phyloP scores from a whole-genome alignment of 2,113 vertebrate species.

The Micromys minutus region DNA sequence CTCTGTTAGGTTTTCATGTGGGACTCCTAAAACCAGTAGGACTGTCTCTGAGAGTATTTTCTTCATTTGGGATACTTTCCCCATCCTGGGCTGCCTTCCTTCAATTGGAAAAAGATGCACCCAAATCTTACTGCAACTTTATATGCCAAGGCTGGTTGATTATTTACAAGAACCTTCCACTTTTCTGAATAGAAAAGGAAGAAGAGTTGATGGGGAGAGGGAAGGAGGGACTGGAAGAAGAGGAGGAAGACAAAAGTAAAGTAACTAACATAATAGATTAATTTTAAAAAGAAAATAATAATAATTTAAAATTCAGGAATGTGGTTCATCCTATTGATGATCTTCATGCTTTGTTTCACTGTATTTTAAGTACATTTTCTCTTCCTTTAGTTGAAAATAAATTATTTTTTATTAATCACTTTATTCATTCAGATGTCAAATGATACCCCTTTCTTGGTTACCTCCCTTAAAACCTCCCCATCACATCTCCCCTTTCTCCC shows the following conservation, averaged over 20 bases:
- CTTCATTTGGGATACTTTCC: too few relatives aligned
- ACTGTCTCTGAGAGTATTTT: too few relatives aligned
- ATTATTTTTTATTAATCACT: background rate
- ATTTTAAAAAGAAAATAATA: background rate
- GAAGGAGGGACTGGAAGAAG: background rate
- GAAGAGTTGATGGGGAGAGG: too few relatives aligned
- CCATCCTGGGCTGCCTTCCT: too few relatives aligned
- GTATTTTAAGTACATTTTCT: background rate
- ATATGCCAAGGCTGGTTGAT: too few relatives aligned
- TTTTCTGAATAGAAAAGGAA: too few relatives aligned
- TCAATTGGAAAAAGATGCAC: too few relatives aligned
- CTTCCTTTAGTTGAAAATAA: background rate
- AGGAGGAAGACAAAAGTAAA: background rate
- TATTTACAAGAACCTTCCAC: too few relatives aligned
- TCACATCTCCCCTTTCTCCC: rapidly evolving
- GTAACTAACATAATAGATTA: background rate
- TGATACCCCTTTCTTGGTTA: too few relatives aligned
- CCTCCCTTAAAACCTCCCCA: too few relatives aligned
- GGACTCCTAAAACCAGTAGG: background rate
- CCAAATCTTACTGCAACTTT: too few relatives aligned
- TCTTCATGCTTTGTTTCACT: background rate
- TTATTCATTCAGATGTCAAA: too few relatives aligned
- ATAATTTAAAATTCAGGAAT: background rate
- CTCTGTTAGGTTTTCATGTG: background rate
- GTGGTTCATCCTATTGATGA: background rate